Percentiles rank a stretch among this genome's conserved stretches.
Conservation (phyloP, 2,113 vertebrate species). For the Neofelis nebulosa region DNA sequence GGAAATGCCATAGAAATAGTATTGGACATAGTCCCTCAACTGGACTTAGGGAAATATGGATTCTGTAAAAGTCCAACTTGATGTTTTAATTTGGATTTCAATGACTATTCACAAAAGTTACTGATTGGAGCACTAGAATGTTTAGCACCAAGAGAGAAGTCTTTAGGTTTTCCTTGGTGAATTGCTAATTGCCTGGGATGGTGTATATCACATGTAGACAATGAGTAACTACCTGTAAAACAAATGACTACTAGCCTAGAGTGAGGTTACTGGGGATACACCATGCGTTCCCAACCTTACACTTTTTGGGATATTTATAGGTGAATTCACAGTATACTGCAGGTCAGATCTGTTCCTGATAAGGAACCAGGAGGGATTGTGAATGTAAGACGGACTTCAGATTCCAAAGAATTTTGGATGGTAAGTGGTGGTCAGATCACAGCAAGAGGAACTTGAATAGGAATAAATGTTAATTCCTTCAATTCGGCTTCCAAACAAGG, state of each 20-base stretch:
- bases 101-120: neutral
- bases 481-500: neutral
- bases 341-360: neutral
- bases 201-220: neutral
- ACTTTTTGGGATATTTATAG: neutral
- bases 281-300: neutral
- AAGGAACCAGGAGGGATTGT: neutral
- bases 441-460: neutral
- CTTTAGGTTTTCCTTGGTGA: neutral
- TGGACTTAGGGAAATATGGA: neutral
- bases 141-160: neutral
- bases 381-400: neutral
- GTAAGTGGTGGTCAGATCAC: neutral
- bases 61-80: neutral
- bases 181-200: neutral
- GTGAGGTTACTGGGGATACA: neutral
- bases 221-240: neutral
- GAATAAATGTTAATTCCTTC: slow-evolving; percentile 11
- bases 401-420: neutral
- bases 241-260: neutral
- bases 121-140: neutral
- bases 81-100: slow-evolving; percentile 3
- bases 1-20: neutral
- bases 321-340: neutral
- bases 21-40: neutral